Evolutionary conservation across 2,113 vertebrate genomes (phyloP).

Genomic region (Tympanuchus pallidicinctus): DNA sequence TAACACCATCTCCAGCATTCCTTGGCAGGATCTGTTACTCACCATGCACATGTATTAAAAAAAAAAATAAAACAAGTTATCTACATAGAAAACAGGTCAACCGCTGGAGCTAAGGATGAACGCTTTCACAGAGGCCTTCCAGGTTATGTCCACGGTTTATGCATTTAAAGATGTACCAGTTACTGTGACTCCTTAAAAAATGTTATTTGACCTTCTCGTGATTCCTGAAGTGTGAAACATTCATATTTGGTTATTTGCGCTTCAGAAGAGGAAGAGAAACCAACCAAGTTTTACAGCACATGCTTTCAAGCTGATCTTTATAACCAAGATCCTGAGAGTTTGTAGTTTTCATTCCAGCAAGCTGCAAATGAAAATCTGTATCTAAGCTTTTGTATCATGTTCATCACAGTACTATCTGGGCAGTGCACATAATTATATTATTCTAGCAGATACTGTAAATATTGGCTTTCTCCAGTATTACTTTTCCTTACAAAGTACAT

Average conservation of each 20-base stretch:
- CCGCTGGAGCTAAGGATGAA: background rate
- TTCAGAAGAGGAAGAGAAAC: background rate
- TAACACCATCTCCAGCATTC: background rate
- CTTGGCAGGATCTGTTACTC: background rate
- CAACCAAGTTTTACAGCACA: background rate
- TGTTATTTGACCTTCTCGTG: background rate
- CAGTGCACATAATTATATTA: constrained; percentile 28
- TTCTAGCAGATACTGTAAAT: constrained; percentile 33
- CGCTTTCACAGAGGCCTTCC: background rate
- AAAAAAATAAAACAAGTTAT: background rate
- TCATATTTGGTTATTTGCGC: constrained; percentile 10
- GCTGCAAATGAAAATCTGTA: constrained; percentile 10
- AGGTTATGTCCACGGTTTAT: background rate
- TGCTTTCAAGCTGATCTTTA: constrained; percentile 26
- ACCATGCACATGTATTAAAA: background rate
- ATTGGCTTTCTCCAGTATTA: background rate
- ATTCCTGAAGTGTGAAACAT: background rate
- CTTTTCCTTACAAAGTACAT: background rate
- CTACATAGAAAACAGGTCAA: background rate
- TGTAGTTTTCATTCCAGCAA: constrained; percentile 9
- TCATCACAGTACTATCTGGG: constrained; percentile 16
- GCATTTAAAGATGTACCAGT: background rate
- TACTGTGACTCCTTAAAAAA: background rate
- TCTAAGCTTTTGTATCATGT: background rate
- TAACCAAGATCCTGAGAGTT: background rate